Evolutionary conservation across 2,888 invertebrate species (phyloP).

Genomic region (Papilio gigon): DNA sequence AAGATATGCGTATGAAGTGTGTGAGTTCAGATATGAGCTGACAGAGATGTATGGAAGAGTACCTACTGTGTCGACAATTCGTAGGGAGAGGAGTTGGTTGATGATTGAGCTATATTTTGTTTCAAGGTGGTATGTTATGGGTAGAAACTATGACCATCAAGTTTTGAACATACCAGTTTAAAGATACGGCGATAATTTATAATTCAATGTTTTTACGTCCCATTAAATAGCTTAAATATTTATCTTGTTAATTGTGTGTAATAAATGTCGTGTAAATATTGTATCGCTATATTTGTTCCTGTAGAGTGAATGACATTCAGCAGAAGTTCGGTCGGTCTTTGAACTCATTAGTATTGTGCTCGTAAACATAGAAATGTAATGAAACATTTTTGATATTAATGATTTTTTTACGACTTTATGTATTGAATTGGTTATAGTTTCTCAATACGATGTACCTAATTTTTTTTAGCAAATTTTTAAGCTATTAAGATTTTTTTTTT

Average conservation of each 20-base stretch:
- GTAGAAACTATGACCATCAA: conserved; percentile 4
- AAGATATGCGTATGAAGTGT: too few species aligned
- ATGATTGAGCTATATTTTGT: neutral
- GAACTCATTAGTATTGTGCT: conserved; percentile 31
- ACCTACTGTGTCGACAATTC: too few species aligned
- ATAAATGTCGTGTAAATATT: conserved; percentile 25
- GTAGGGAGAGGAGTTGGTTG: too few species aligned
- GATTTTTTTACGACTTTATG: neutral
- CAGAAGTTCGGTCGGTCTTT: conserved; percentile 35
- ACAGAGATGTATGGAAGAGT: too few species aligned
- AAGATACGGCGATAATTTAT: conserved; percentile 4
- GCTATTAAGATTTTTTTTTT: neutral
- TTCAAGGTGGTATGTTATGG: conserved; percentile 3
- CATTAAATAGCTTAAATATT: neutral
- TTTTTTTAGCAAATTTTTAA: neutral
- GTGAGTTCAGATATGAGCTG: too few species aligned
- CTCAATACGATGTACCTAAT: neutral
- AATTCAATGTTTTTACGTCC: conserved; percentile 5
- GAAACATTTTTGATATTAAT: neutral
- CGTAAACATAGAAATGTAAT: conserved; percentile 31
- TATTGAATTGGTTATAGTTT: neutral
- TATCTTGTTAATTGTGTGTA: conserved; percentile 19
- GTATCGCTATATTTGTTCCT: conserved; percentile 14
- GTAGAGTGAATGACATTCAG: conserved; percentile 38
- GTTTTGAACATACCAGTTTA: neutral